Evolutionary conservation across 2,888 invertebrate species (phyloP).

Genomic region (Plebejus melissa): DNA sequence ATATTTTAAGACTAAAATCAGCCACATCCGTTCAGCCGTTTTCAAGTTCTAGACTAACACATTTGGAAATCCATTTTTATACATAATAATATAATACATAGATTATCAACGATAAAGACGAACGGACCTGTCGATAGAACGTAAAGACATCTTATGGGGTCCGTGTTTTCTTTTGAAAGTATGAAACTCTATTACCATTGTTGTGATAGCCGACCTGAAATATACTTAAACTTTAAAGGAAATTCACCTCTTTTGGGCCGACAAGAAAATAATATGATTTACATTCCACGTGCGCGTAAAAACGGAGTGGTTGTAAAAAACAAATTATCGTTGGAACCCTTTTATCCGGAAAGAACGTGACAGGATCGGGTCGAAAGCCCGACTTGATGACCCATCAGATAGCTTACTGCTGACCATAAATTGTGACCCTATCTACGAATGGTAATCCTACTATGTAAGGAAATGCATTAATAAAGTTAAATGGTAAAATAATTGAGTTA

Average conservation of each 20-base stretch:
- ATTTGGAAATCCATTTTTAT: no score
- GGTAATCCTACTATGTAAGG: conserved; percentile 14
- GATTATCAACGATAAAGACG: no score
- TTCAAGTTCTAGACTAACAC: no score
- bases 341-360: conserved; percentile 14
- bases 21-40: no score
- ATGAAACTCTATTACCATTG: not conserved
- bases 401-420: conserved; percentile 15
- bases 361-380: conserved; percentile 13
- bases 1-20: no score
- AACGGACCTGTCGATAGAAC: no score
- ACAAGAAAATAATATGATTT: conserved; percentile 12
- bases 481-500: not conserved
- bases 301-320: conserved; percentile 19
- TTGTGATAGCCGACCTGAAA: not conserved
- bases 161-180: no score
- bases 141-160: no score
- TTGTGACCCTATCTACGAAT: conserved; percentile 15
- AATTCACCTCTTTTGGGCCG: not conserved
- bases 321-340: conserved; percentile 24
- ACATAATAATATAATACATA: no score
- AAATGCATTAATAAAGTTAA: not conserved
- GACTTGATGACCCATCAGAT: conserved; percentile 24
- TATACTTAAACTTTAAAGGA: not conserved
- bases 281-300: conserved; percentile 7